Evolutionary conservation across 2,888 invertebrate genomes (phyloP), one percentile per base, ranked within the genome.

Genomic region (Synergus gifuensis): DNA sequence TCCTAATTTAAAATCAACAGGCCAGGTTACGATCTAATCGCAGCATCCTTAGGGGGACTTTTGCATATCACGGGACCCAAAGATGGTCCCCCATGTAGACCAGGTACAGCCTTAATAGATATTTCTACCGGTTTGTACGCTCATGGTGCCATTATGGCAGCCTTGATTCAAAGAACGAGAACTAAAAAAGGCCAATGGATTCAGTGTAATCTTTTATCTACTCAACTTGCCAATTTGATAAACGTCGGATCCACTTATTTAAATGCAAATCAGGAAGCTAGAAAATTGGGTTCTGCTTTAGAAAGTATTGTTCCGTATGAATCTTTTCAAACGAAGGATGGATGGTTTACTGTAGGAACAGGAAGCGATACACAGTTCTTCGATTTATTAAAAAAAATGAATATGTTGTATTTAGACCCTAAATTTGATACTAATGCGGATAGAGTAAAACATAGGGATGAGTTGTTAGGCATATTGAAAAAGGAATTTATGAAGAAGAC

Each of bases 21-120:
- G 86, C 97, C 98, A n/a, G 99, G 99, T 85, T 99, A 98, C 92
- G 99, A 99, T 93, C 98, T 98, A 0, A 97, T 99, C 85, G 98
- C 98, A 0, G 96, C 98, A 16, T 98, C 98, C 0, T 94, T 98
- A 87, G 98, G 98, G 4, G 99, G 99, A 0, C 93, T 99, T 0
- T 88, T 99, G 40, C 95, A 98, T 89, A 96, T 97, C 40, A 99
- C 99, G 0, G 99, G 99, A 0, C 95, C 97, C 73, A 93, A 93
- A 85, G 93, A 95, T 86, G 98, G 98, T 0, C 95, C 95, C 62
- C 98, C 99, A 0, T 96, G 96, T 82, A 98, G 98, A 93, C 95
- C 96, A 16, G 99, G 98, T 14, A 97, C 98, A 0, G 98, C 99
- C 0, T 95, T 98, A 87, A 98, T 98, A 0, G 99, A 99, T 92